These are phyloP conservation scores for Drosophila multiciliata DNA, from an alignment of 2,888 invertebrate species.

Conservation along the genomic window DNA sequence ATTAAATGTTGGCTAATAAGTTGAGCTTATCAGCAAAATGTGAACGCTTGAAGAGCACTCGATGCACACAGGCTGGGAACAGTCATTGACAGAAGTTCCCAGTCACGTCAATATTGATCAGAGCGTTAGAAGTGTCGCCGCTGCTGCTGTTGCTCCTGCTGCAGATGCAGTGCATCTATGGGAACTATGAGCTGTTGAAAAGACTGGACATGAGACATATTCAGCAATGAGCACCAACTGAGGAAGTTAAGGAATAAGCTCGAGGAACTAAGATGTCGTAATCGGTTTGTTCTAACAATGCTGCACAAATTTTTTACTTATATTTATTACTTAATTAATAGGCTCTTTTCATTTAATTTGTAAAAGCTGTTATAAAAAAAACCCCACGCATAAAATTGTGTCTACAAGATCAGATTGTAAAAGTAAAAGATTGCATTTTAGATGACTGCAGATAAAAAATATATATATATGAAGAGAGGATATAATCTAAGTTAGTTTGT, in stretches of 20 bases:
- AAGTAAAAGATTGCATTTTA: neutral
- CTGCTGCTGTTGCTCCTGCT: constrained; percentile 13
- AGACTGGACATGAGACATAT: constrained; percentile 46
- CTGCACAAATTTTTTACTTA: neutral
- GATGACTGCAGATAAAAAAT: neutral
- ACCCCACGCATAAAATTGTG: neutral
- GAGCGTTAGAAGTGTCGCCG: constrained; percentile 8
- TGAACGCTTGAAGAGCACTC: constrained; percentile 33
- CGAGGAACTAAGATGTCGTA: constrained; percentile 44
- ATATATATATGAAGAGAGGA: no score
- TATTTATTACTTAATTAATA: neutral
- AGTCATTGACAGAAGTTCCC: constrained; percentile 22
- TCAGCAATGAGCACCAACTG: constrained; percentile 48
- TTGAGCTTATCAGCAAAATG: constrained; percentile 37
- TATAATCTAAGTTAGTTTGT: no score
- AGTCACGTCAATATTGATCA: constrained; percentile 25
- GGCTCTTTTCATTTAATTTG: neutral
- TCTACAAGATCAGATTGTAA: neutral
- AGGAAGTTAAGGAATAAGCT: constrained; percentile 44
- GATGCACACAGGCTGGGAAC: constrained; percentile 4
- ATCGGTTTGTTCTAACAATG: constrained; percentile 31
- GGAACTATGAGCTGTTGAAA: constrained; percentile 21
- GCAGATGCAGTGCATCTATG: constrained; percentile 23
- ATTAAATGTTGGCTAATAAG: constrained; percentile 32
- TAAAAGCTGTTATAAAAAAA: neutral